phyloP scores from a whole-genome alignment of 2,113 vertebrate species.

The Pollachius pollachius region DNA sequence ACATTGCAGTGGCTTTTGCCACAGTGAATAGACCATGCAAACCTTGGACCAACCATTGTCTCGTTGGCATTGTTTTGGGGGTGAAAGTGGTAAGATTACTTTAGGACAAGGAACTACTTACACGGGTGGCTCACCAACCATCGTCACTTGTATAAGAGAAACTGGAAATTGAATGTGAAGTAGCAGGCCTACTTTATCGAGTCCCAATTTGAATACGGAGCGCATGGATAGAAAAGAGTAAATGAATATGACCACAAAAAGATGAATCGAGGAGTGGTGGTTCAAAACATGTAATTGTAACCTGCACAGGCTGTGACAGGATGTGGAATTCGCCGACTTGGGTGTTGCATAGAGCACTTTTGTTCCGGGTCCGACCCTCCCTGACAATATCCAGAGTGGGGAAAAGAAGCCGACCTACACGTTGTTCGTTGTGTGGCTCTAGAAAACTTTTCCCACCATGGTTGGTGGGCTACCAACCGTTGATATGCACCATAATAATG shows the following conservation, averaged over 20 bases:
- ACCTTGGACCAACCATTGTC: conserved; percentile 30
- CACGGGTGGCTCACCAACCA: conserved; percentile 41
- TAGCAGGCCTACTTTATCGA: neutral
- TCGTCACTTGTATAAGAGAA: neutral
- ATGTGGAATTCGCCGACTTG: conserved; percentile 66
- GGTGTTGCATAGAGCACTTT: conserved; percentile 40
- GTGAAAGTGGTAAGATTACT: neutral
- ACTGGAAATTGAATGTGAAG: neutral
- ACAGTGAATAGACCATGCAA: conserved; percentile 39
- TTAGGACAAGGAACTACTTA: conserved; percentile 50
- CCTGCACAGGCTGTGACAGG: conserved; percentile 67
- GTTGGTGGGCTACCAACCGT: too few relatives aligned
- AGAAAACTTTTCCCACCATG: too few relatives aligned
- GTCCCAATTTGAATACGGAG: neutral
- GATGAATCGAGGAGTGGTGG: conserved; percentile 17
- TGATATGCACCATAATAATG: too few relatives aligned
- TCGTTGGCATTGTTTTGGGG: conserved; percentile 35
- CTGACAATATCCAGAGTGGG: conserved; percentile 18
- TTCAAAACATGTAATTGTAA: conserved; percentile 54
- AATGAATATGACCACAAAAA: conserved; percentile 3
- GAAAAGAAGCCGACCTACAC: too few relatives aligned
- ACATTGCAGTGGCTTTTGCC: conserved; percentile 27
- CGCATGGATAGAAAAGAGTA: neutral
- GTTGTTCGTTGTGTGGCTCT: too few relatives aligned
- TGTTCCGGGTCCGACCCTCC: conserved; percentile 44